Evolutionary conservation across 2,113 vertebrate species (phyloP).

Genomic region (Amphiprion percula): DNA sequence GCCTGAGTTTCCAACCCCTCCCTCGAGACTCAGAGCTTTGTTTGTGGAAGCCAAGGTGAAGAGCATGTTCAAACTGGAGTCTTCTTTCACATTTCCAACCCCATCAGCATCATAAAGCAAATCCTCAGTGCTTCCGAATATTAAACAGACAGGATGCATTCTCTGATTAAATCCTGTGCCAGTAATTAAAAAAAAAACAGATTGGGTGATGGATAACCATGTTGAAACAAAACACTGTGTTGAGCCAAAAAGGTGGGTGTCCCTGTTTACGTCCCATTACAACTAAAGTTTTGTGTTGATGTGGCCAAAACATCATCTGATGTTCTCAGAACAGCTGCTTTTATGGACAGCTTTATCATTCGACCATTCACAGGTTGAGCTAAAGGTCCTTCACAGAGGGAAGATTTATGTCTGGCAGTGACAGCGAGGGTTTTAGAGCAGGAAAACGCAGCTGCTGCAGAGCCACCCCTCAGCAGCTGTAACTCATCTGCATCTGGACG

Average conservation of each 20-base stretch:
- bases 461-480: constrained; percentile 66
- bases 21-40: constrained; percentile 51
- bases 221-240: constrained; percentile 31
- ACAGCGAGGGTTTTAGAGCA: constrained; percentile 58
- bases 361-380: constrained; percentile 41
- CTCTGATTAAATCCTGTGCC: constrained; percentile 20
- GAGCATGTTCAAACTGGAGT: constrained; percentile 70
- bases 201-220: constrained; percentile 31
- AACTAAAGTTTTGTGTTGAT: not conserved
- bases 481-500: constrained; percentile 70
- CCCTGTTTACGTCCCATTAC: constrained; percentile 3
- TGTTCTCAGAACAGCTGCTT: constrained; percentile 28
- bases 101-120: constrained; percentile 18
- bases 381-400: constrained; percentile 44
- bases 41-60: constrained; percentile 55
- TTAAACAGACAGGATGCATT: constrained; percentile 10
- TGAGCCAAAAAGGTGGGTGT: not conserved
- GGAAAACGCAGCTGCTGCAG: constrained; percentile 61
- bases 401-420: constrained; percentile 55
- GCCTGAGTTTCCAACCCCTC: constrained; percentile 45
- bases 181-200: constrained; percentile 13
- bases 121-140: constrained; percentile 15
- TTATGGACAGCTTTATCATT: constrained; percentile 27
- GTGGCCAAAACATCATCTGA: not conserved
- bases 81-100: constrained; percentile 30